Base-by-base conservation (phyloP, 2,797 vertebrate genomes). In the Notamacropus eugenii region DNA sequence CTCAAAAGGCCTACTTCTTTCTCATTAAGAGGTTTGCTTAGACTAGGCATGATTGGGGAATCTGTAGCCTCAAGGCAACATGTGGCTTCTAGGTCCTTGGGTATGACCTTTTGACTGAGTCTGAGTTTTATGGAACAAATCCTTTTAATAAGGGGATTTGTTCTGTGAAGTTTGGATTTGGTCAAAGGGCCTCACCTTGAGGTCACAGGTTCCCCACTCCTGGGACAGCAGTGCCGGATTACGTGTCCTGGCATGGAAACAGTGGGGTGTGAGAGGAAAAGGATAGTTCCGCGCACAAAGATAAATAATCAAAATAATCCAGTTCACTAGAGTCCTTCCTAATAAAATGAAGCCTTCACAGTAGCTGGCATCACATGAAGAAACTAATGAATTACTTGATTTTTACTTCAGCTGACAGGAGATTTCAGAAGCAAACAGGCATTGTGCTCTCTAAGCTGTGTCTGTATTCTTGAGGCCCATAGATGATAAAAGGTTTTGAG, bases 401-500 rank as follows among this genome's bases (percentile, higher is more conserved):
- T 90, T n/a, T 24, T 59, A n/a, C 19, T 50, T 92, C 92, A 67
- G 55, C 54, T 92, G 34, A 28, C 92, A 94, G 40, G 92, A 92
- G 13, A 67, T 34, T 55, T 92, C 82, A 16, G 93, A 95, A 95
- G 54, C 55, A 90, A 96, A 93, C 52, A 8, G 46, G 74, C 95
- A 93, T 91, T 87, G n/a, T 46, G 93, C 74, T 67, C 4, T n/a
- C 9, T 54, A 34, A 5, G 95, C 92, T 50, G 34, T 74, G 0
- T 59, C 19, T 93, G 50, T 95, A 55, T 6, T 90, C 92, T 92
- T 92, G 46, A 24, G 57, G 46, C 3, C 13, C 13, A 28, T 90
- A 27, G 24, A 31, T 52, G 22, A 55, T 34, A 46, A 90, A 28
- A 96, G 62, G 22, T 50, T 94, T 93, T 93, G 59, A 67, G 62